Conservation (phyloP, 1,140 invertebrate genomes). For the Meloidogyne floridensis region DNA sequence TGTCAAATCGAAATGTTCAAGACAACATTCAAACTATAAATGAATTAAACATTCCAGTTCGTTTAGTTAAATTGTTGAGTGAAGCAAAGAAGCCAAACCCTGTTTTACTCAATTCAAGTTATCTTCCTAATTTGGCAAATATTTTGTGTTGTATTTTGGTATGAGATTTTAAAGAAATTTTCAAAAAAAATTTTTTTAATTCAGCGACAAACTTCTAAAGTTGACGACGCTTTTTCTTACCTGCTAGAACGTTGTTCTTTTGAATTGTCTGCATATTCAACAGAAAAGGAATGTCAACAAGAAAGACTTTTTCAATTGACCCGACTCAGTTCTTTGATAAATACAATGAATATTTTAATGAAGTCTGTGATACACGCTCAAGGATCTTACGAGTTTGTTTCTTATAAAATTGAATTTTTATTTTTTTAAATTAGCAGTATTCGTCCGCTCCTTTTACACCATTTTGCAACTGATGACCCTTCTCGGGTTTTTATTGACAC, state of each 20-base stretch:
- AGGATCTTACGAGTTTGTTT: neutral
- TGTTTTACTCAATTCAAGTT: conserved; percentile 43
- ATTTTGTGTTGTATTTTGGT: conserved; percentile 48
- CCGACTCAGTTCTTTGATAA: conserved; percentile 21
- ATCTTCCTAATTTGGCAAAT: conserved; percentile 41
- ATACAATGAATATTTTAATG: conserved; percentile 26
- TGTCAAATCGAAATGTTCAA: conserved; percentile 40
- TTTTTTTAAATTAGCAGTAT: conserved; percentile 17
- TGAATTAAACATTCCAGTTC: conserved; percentile 33
- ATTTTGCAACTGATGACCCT: conserved; percentile 27
- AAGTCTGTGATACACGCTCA: neutral
- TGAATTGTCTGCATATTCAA: neutral
- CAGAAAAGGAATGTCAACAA: neutral
- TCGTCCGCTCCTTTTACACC: conserved; percentile 30
- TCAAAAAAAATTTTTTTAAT: neutral
- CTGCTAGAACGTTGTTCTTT: neutral
- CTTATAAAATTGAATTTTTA: neutral
- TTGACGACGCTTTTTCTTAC: conserved; percentile 15
- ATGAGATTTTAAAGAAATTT: conserved; percentile 4
- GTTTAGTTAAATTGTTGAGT: conserved; percentile 37
- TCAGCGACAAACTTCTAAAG: conserved; percentile 16
- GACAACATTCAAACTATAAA: conserved; percentile 42
- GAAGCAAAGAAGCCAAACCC: conserved; percentile 30
- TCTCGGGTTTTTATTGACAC: conserved; percentile 25
- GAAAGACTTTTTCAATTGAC: conserved; percentile 12